phyloP scores from a whole-genome alignment of 2,797 vertebrate genomes.

The Typhlichthys subterraneus region DNA sequence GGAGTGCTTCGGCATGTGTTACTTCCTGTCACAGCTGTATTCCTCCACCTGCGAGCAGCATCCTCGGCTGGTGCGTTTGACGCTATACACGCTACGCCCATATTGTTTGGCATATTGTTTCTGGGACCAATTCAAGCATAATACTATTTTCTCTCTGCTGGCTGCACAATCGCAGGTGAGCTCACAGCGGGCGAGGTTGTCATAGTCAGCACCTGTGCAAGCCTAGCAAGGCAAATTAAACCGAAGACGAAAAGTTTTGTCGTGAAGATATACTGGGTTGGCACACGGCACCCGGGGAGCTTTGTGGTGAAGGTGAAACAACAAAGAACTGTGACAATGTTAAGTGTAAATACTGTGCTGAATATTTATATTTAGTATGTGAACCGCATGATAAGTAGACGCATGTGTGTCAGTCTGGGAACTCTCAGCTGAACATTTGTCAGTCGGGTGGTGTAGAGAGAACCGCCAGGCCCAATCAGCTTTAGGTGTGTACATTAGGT shows the following conservation, averaged over 20 bases:
- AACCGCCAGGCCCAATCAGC: too few relatives aligned
- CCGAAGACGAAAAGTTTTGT: slow-evolving; percentile 58
- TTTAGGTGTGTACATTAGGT: too few relatives aligned
- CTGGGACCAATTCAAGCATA: slow-evolving; percentile 61
- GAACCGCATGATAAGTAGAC: too few relatives aligned
- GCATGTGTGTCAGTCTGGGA: too few relatives aligned
- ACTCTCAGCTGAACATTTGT: too few relatives aligned
- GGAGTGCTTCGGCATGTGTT: slow-evolving; percentile 15
- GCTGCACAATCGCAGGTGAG: slow-evolving; percentile 57
- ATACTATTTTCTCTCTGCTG: slow-evolving; percentile 62
- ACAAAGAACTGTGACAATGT: slow-evolving; percentile 5
- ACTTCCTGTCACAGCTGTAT: slow-evolving; percentile 23
- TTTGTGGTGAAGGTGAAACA: slow-evolving; percentile 41
- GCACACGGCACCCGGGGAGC: slow-evolving; percentile 35
- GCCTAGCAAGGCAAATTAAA: slow-evolving; percentile 51
- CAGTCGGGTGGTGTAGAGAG: too few relatives aligned
- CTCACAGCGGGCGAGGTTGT: slow-evolving; percentile 67
- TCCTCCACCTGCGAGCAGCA: slow-evolving; percentile 29
- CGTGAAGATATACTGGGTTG: slow-evolving; percentile 31
- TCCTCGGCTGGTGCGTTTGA: slow-evolving; percentile 54
- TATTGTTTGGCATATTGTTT: slow-evolving; percentile 49
- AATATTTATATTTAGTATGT: too few relatives aligned
- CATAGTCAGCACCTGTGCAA: slow-evolving; percentile 61
- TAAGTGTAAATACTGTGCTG: not conserved
- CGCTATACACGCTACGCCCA: slow-evolving; percentile 49